phyloP scores from a whole-genome alignment of 2,888 invertebrate species.

The Andrena camellia region DNA sequence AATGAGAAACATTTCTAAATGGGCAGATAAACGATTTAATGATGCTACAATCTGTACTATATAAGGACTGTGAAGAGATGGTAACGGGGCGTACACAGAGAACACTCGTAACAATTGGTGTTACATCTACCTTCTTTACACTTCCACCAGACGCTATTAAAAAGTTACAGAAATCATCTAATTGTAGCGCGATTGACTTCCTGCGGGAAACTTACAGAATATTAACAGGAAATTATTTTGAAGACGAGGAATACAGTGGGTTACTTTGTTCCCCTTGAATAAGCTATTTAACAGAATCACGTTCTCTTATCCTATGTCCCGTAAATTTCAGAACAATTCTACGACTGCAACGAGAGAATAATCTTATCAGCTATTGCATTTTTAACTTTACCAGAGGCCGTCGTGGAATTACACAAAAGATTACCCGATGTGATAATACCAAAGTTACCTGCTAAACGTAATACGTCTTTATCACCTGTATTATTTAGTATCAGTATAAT shows the following conservation, averaged over 20 bases:
- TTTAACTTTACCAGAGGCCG: constrained; percentile 78
- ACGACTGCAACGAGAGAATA: constrained; percentile 80
- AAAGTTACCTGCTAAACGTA: constrained; percentile 78
- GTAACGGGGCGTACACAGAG: constrained; percentile 75
- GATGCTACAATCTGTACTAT: constrained; percentile 74
- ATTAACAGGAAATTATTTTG: constrained; percentile 79
- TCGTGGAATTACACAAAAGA: constrained; percentile 77
- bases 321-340: constrained; percentile 73
- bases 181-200: constrained; percentile 76
- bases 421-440: constrained; percentile 72
- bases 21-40: constrained; percentile 76
- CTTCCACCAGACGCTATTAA: constrained; percentile 73
- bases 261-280: constrained; percentile 10
- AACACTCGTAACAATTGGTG: constrained; percentile 76
- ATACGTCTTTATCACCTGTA: constrained; percentile 22
- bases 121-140: constrained; percentile 76
- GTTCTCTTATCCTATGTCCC: background rate
- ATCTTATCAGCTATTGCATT: constrained; percentile 82
- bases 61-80: constrained; percentile 77
- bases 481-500: background rate
- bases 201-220: constrained; percentile 79
- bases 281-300: background rate
- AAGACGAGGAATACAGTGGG: constrained; percentile 79
- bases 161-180: constrained; percentile 68
- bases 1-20: constrained; percentile 27